These are phyloP conservation scores for Propithecus coquereli DNA, from an alignment of 2,113 vertebrate species.

Conservation along the genomic window DNA sequence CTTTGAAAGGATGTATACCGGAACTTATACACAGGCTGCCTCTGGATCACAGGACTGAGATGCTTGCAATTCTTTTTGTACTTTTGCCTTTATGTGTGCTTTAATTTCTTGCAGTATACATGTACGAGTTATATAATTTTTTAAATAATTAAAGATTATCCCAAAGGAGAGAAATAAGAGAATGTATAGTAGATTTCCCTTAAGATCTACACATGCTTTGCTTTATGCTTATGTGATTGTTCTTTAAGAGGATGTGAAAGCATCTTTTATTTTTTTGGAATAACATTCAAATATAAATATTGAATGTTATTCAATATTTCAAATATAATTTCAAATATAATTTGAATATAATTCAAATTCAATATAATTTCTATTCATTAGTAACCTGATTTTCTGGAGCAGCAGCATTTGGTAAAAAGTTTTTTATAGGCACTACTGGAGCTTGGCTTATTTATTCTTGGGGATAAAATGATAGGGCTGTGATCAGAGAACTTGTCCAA, in stretches of 20 bases:
- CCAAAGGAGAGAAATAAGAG: not conserved
- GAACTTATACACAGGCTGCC: not conserved
- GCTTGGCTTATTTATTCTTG: not conserved
- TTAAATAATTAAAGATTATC: not conserved
- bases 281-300: not conserved
- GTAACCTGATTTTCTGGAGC: not conserved
- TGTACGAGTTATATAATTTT: not conserved
- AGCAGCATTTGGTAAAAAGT: not conserved
- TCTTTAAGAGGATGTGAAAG: not conserved
- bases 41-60: not conserved
- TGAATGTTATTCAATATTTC: too few relatives aligned
- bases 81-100: not conserved
- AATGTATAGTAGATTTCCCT: not conserved
- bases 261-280: not conserved
- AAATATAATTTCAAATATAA: too few relatives aligned
- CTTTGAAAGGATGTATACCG: not conserved
- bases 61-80: not conserved
- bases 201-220: not conserved
- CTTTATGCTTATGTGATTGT: not conserved
- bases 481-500: not conserved
- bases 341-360: too few relatives aligned
- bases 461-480: not conserved
- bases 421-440: not conserved
- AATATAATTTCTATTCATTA: constrained; percentile 1
- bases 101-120: not conserved